These are phyloP conservation scores for Stichodactyla helianthus DNA, from an alignment of 64 coral and sea anemone genomes.

Conservation along the genomic window DNA sequence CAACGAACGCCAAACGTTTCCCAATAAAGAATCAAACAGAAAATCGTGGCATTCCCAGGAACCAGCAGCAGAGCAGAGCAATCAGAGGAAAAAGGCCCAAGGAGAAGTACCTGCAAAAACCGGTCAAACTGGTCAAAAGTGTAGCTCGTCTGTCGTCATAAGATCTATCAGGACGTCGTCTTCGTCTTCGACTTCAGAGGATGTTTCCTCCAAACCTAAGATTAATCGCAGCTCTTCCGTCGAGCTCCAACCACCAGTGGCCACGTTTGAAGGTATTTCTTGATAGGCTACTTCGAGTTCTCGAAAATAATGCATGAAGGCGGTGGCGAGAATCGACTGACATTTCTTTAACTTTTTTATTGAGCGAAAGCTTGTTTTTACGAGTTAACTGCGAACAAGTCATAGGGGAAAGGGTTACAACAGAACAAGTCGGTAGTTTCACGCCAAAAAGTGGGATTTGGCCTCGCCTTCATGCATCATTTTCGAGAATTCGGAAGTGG, in stretches of 20 bases:
- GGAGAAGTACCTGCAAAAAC: not conserved
- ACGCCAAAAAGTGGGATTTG: too few species aligned
- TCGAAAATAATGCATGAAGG: not conserved
- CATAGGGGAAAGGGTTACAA: too few species aligned
- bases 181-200: not conserved
- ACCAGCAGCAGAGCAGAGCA: not conserved
- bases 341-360: too few species aligned
- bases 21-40: slow-evolving; percentile 30
- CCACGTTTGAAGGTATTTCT: not conserved
- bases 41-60: slow-evolving; percentile 75
- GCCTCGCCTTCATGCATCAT: too few species aligned
- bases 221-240: not conserved
- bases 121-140: not conserved
- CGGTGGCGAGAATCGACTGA: too few species aligned
- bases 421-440: too few species aligned
- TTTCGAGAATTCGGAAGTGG: too few species aligned
- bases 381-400: too few species aligned
- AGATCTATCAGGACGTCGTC: not conserved
- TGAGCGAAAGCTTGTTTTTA: too few species aligned
- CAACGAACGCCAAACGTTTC: slow-evolving; percentile 6
- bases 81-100: not conserved
- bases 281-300: not conserved
- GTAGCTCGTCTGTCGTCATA: not conserved
- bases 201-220: not conserved
- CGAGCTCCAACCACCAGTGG: not conserved